Evolutionary conservation across 2,113 vertebrate genomes (phyloP), one percentile per base, ranked within the genome.

Genomic region (Syngnathus scovelli): DNA sequence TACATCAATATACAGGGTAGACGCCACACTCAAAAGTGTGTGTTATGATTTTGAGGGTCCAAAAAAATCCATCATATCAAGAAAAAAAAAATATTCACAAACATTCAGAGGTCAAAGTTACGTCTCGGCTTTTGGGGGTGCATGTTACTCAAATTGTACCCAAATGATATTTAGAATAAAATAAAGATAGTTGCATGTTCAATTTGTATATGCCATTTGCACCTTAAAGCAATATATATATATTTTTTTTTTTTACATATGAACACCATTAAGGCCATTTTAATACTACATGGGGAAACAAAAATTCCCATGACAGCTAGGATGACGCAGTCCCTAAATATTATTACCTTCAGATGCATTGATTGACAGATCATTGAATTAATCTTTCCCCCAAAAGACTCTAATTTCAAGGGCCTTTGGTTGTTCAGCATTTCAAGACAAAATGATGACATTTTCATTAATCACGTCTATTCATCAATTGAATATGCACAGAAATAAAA

Each of bases 401-500:
- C 18, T 33, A 6, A 41, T 21, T 21, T 43, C 38, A 43, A 43
- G 39, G 8, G 38, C 37, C 49, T 52, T 4, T 6, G 13, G 33
- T 46, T 49, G 56, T 13, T 39, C 41, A 9, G 13, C 52, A 15
- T 68, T 71, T 77, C 52, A 27, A 33, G 46, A 44, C 48, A 21
- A 13, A 51, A 59, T 12, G 19, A 54, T 64, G 76, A 80, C 63
- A 66, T 77, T 81, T 78, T 69, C 67, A 80, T 86, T 80, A 74
- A 69, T 87, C 73, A 82, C 78, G 62, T 75, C 70, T 82, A 82
- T 79, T 86, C 77, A 85, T 85, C 79, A 85, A 78, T 56, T 68
- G 77, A 88, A 86, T 85, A 84, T 79, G 72, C 78, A 75, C 67
- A 70, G 67, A 56, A 76, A 78, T 85, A 78, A 83, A 91, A 89